These are phyloP conservation scores for Ceyx erithaca DNA, from an alignment of 2,797 vertebrate species.

Conservation along the genomic window DNA sequence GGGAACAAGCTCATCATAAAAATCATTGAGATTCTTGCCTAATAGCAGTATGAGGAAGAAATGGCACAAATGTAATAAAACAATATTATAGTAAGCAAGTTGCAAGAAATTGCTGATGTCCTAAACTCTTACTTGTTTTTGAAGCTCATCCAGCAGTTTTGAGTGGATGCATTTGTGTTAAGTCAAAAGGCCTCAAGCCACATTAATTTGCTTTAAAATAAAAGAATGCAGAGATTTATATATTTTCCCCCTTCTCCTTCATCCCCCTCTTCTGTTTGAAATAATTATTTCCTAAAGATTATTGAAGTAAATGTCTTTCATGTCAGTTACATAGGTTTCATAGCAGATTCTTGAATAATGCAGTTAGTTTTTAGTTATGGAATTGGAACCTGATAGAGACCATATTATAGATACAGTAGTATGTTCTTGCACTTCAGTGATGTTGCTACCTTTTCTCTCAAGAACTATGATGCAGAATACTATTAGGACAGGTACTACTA, in stretches of 20 bases:
- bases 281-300: neutral
- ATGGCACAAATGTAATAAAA: neutral
- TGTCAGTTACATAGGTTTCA: rapidly evolving
- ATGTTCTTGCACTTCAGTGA: neutral
- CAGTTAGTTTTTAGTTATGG: neutral
- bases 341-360: neutral
- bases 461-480: neutral
- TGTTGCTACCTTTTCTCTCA: neutral
- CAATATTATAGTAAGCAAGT: neutral
- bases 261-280: neutral
- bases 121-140: neutral
- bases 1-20: neutral
- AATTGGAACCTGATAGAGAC: neutral
- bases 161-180: neutral
- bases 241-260: neutral
- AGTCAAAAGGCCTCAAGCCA: neutral
- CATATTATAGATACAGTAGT: neutral
- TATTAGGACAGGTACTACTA: neutral
- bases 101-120: neutral
- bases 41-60: neutral
- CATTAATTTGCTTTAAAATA: neutral
- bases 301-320: neutral
- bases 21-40: neutral
- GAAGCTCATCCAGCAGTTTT: neutral
- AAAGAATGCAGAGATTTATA: neutral